Evolutionary conservation across 2,888 invertebrate genomes (phyloP), one percentile per base, ranked within the genome.

Genomic region (Polietes domitor): DNA sequence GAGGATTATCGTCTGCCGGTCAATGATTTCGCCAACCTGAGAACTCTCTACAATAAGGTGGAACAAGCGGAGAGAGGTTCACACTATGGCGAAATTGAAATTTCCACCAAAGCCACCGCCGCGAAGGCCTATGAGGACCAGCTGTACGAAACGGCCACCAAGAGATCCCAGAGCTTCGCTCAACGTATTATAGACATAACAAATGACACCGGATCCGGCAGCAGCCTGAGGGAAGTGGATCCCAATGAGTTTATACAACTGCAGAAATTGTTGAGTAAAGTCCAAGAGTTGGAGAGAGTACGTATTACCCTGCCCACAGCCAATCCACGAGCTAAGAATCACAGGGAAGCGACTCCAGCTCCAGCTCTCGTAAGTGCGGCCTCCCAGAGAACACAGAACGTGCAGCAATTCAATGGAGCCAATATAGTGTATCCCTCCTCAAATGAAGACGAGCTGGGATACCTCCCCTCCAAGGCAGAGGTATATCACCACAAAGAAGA

Each of bases 221-320:
- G 85, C 3, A 87, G 89, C 76, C 82, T 90, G 43, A 88, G 86
- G 15, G 89, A 90, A 19, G 90, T 90, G 0, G 91, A 93, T 47
- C 92, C 94, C 43, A 93, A 93, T 65, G 94, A 94, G 85, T 92
- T 93, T 63, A 90, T 92, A 24, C 93, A 93, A 86, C 87, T 94
- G 10, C 92, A 92, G 63, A 92, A 93, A 87, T 87, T 94, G 2
- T 88, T 93, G 41, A 92, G 92, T 55, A 93, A 94, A 58, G 92
- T 94, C 6, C 89, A 90, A 72, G 91, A 91, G 55, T 74, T 91
- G 55, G 91, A 91, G 75, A 88, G 91, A 0, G 90, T 90, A 0
- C 89, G 90, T 65, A 87, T 90, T n/a, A 88, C 86, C 55, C 83
- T 86, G 6, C 87, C 85, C 1, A 82, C 82, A 47, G 43, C 87